Percentiles rank a stretch among this genome's conserved stretches.
phyloP scores from a whole-genome alignment of 1,140 invertebrate species.

The Scaptomyza montana region DNA sequence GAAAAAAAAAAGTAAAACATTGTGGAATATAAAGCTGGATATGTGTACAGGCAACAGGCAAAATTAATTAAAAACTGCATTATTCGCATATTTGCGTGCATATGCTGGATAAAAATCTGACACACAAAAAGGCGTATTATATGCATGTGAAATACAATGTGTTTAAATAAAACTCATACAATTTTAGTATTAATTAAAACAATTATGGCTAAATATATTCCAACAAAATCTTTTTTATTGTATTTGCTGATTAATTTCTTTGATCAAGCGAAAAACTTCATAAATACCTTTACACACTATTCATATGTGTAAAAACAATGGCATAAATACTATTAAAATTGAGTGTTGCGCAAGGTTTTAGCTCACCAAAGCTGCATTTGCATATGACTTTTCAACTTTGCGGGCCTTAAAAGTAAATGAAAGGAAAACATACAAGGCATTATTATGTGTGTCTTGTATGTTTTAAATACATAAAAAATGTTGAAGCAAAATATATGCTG shows the following conservation, averaged over 20 bases:
- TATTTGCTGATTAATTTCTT: neutral
- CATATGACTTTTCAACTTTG: too few relatives aligned
- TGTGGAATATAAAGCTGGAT: constrained; percentile 29
- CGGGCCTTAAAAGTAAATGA: neutral
- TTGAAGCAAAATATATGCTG: neutral
- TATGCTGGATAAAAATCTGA: constrained; percentile 15
- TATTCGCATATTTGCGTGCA: constrained; percentile 40
- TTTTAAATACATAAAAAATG: neutral
- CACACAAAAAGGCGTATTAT: neutral
- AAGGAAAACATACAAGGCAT: neutral
- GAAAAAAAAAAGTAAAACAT: neutral
- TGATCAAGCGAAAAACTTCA: neutral
- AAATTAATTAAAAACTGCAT: constrained; percentile 77
- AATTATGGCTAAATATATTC: neutral
- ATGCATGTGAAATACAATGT: neutral
- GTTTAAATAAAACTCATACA: neutral
- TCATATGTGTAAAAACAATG: neutral
- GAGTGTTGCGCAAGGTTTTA: too few relatives aligned
- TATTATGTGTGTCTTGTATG: neutral
- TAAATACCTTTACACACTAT: neutral
- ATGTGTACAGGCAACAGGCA: constrained; percentile 38
- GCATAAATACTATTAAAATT: neutral
- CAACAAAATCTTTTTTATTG: too few relatives aligned
- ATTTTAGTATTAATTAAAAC: neutral
- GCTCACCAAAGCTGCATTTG: too few relatives aligned